Percentiles rank a stretch among this genome's conserved stretches.
Evolutionary conservation across 1,140 invertebrate genomes (phyloP).

Genomic region (Zaprionus ornatus): DNA sequence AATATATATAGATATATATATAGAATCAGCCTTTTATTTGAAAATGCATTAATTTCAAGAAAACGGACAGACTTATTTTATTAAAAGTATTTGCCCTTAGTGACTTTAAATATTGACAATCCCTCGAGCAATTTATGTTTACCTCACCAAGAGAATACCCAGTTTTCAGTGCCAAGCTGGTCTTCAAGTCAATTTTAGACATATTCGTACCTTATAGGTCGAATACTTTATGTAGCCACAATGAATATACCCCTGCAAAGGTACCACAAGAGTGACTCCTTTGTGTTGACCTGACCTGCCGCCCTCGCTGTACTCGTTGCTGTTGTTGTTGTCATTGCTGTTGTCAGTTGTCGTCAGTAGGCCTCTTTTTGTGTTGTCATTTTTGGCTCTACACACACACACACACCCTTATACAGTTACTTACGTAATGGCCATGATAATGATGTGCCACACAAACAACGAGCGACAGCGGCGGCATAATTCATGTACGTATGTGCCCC

Average conservation of each 20-base stretch:
- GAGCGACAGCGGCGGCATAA: conserved; percentile 28
- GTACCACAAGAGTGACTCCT: conserved; percentile 23
- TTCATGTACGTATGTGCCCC: conserved; percentile 55
- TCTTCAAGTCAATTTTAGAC: no score
- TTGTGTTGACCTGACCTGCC: conserved; percentile 22
- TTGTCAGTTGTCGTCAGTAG: conserved; percentile 29
- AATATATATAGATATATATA: no score
- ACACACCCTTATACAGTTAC: conserved; percentile 41
- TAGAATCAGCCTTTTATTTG: no score
- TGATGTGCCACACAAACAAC: conserved; percentile 61
- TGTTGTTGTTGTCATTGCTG: conserved; percentile 13
- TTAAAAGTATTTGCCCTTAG: no score
- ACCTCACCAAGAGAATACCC: no score
- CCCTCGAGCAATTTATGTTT: no score
- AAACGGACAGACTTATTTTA: no score
- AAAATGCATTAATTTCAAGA: no score
- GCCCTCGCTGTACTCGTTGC: neutral
- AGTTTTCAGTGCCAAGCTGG: no score
- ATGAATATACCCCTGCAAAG: neutral
- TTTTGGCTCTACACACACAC: conserved; percentile 15
- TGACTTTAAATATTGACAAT: no score
- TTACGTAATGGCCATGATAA: conserved; percentile 64
- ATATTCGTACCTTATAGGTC: no score
- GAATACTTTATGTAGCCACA: neutral
- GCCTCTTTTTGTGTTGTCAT: conserved; percentile 10